Evolutionary conservation across 2,113 vertebrate species (phyloP), one percentile per base, ranked within the genome.

Genomic region (Falcunculus frontatus): DNA sequence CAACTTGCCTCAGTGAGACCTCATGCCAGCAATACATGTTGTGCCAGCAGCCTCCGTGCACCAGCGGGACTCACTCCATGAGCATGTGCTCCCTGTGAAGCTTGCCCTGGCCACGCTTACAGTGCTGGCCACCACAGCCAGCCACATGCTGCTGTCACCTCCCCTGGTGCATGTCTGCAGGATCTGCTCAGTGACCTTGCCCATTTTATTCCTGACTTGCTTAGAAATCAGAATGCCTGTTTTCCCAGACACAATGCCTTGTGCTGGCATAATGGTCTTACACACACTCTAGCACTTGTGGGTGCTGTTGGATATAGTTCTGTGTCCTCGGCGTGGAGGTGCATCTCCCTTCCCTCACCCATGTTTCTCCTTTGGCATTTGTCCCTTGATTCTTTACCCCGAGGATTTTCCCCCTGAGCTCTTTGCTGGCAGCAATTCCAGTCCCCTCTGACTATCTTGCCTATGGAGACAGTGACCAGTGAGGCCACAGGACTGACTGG

Each of bases 261-360:
- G 52, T 78, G 69, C 88, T 87, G 74, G 33, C 77, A n/a, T 4
- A 59, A 55, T 6, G 2, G 29, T n/a, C 9, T 77, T 37, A 39
- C 27, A 29, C n/a, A 52, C n/a, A 81, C 27, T 41, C 33, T 18
- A 26, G 62, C 62, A 29, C 62, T 63, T n/a, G 67, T 59, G 70
- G 62, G 26, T 87, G 22, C 70, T 79, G 35, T 33, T 87, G 74
- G 57, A 62, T 53, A 26, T 2, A 37, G 16, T 39, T 76, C 9
- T 8, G 27, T 65, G 50, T 69, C 59, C 9, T 65, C 57, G 55
- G 4, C 0, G 0, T 13, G 27, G 30, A 78, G 37, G 30, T 19
- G 8, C 35, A 17, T 42, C 16, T 78, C 18, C 47, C 29, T 68
- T 81, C 30, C 63, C 18, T 82, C 44, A 44, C 9, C 33, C 16